These are phyloP conservation scores for Willisornis vidua DNA, from an alignment of 2,113 vertebrate species.

Conservation along the genomic window DNA sequence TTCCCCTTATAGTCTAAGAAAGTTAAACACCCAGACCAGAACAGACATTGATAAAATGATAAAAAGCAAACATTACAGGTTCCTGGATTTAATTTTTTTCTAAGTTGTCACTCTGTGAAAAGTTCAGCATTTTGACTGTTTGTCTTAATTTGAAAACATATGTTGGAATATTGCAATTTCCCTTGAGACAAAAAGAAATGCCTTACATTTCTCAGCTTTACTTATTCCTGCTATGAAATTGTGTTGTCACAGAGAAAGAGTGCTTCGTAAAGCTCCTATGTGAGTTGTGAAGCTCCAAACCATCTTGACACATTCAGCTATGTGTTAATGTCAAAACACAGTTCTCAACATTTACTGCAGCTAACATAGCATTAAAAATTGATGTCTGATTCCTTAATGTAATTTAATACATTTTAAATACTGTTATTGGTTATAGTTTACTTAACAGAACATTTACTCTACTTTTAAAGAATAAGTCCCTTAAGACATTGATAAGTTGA, in stretches of 20 bases:
- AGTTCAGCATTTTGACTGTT: conserved; percentile 27
- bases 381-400: neutral
- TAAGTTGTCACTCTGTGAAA: neutral
- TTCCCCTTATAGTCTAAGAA: neutral
- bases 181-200: neutral
- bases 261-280: neutral
- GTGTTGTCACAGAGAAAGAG: neutral
- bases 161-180: conserved; percentile 50
- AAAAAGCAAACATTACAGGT: neutral
- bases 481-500: neutral
- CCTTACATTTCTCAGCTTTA: conserved; percentile 26
- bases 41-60: neutral
- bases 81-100: neutral
- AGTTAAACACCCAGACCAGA: neutral
- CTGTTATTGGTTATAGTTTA: neutral
- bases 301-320: neutral
- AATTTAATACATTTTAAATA: neutral
- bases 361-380: neutral
- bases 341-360: neutral
- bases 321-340: neutral
- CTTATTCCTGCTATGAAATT: conserved; percentile 3
- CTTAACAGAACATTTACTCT: neutral
- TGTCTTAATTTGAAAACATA: conserved; percentile 52
- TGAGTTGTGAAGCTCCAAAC: neutral
- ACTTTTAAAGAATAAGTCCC: neutral